A percentile compares a stretch with the other conserved stretches of the same genome.
These are phyloP conservation scores for Apodemus speciosus DNA, from an alignment of 2,113 vertebrate species.

Conservation along the genomic window DNA sequence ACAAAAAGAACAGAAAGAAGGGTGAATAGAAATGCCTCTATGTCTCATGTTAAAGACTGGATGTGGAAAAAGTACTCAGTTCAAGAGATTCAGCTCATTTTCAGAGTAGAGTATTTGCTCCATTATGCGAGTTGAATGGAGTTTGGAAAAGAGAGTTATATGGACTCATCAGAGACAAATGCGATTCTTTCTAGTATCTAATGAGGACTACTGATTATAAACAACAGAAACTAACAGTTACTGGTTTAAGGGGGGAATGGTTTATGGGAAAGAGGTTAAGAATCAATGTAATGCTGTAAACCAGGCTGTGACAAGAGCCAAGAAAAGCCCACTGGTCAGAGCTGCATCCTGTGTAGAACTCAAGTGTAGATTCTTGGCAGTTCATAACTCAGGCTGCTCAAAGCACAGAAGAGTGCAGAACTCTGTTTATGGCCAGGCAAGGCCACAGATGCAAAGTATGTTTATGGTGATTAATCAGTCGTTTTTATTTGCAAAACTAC, in stretches of 20 bases:
- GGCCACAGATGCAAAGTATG: background rate
- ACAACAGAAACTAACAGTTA: background rate
- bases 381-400: background rate
- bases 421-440: background rate
- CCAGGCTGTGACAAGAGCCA: background rate
- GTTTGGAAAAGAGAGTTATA: background rate
- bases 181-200: background rate
- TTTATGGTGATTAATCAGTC: background rate
- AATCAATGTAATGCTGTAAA: slow-evolving; percentile 8
- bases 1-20: background rate
- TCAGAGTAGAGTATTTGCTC: slow-evolving; percentile 10
- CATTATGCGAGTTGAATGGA: background rate
- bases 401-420: background rate
- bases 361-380: background rate
- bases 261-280: background rate
- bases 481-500: background rate
- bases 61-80: background rate
- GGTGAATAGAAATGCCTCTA: background rate
- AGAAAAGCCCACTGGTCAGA: background rate
- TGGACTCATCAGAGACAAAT: background rate
- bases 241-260: background rate
- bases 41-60: background rate
- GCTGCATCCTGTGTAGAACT: background rate
- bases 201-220: slow-evolving; percentile 13
- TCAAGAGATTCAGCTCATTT: background rate